These are phyloP conservation scores for Alfaro cultratus DNA, from an alignment of 2,797 vertebrate genomes.

Conservation along the genomic window DNA sequence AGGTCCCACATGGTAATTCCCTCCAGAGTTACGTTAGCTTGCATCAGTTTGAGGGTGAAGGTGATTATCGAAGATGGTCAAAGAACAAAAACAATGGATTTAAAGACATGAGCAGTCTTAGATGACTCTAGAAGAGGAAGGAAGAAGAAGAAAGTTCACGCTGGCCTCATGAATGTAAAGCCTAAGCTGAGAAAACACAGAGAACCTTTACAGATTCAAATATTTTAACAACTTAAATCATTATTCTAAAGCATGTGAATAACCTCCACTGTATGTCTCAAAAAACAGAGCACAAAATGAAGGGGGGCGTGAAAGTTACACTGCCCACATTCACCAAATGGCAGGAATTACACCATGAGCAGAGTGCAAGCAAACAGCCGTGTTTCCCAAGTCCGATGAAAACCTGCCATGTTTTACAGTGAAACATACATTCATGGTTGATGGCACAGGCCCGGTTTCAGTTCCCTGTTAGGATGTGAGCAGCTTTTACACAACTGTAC, in stretches of 20 bases:
- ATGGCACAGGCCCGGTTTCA: conserved; percentile 3
- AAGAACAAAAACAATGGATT: conserved; percentile 64
- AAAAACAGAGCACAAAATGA: conserved; percentile 54
- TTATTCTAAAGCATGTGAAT: conserved; percentile 16
- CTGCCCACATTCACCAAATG: conserved; percentile 83
- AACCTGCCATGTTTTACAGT: conserved; percentile 29
- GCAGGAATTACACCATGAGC: conserved; percentile 69
- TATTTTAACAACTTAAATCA: conserved; percentile 53
- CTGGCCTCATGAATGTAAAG: conserved; percentile 21
- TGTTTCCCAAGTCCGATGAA: conserved; percentile 32
- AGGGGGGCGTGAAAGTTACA: conserved; percentile 68
- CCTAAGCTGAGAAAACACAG: conserved; percentile 5
- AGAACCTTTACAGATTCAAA: conserved; percentile 21
- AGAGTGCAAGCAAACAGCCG: conserved; percentile 57
- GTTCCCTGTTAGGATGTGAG: neutral
- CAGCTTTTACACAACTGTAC: neutral
- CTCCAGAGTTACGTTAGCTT: conserved; percentile 60
- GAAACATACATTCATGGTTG: conserved; percentile 24
- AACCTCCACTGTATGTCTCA: conserved; percentile 25
- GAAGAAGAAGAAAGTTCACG: conserved; percentile 14
- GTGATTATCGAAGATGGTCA: conserved; percentile 42
- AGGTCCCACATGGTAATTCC: conserved; percentile 65
- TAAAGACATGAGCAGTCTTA: conserved; percentile 58
- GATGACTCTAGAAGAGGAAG: conserved; percentile 33
- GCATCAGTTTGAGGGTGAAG: conserved; percentile 62